These are phyloP conservation scores for Carcina quercana DNA, from an alignment of 2,888 invertebrate genomes.

Conservation along the genomic window DNA sequence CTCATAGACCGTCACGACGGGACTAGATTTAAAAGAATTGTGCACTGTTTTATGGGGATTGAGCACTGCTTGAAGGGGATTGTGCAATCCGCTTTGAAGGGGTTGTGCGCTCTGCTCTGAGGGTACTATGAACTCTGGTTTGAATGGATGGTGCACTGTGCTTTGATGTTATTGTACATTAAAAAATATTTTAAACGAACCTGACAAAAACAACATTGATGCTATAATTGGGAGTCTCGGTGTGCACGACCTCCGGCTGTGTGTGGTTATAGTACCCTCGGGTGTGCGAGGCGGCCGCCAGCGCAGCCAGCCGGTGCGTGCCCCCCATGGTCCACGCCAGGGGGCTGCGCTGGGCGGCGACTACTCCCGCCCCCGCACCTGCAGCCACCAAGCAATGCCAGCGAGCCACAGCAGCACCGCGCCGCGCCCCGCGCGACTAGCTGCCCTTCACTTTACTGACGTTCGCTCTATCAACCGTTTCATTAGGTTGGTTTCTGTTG, in stretches of 20 bases:
- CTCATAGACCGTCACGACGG: too few relatives aligned
- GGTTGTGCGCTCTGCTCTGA: too few relatives aligned
- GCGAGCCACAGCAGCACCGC: slow-evolving; percentile 52
- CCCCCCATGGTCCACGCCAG: slow-evolving; percentile 79
- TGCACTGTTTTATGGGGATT: too few relatives aligned
- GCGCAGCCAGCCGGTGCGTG: slow-evolving; percentile 77
- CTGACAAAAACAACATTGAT: slow-evolving; percentile 85
- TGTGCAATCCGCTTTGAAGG: too few relatives aligned
- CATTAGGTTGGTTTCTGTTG: too few relatives aligned
- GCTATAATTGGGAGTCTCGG: slow-evolving; percentile 47
- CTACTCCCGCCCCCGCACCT: slow-evolving; percentile 46
- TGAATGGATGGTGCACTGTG: too few relatives aligned
- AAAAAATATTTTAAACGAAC: slow-evolving; percentile 77
- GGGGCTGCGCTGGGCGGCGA: slow-evolving; percentile 64
- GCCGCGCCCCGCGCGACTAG: slow-evolving; percentile 50
- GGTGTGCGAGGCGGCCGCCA: slow-evolving; percentile 64
- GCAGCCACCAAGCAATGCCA: slow-evolving; percentile 48
- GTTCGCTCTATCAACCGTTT: too few relatives aligned
- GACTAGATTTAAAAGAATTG: too few relatives aligned
- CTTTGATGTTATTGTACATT: too few relatives aligned
- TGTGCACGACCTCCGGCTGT: slow-evolving; percentile 48
- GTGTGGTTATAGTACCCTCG: slow-evolving; percentile 63
- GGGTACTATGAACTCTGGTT: too few relatives aligned
- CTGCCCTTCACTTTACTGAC: too few relatives aligned
- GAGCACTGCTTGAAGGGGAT: too few relatives aligned